phyloP scores from a whole-genome alignment of 2,888 invertebrate species.

The Hirudinaria manillensis region DNA sequence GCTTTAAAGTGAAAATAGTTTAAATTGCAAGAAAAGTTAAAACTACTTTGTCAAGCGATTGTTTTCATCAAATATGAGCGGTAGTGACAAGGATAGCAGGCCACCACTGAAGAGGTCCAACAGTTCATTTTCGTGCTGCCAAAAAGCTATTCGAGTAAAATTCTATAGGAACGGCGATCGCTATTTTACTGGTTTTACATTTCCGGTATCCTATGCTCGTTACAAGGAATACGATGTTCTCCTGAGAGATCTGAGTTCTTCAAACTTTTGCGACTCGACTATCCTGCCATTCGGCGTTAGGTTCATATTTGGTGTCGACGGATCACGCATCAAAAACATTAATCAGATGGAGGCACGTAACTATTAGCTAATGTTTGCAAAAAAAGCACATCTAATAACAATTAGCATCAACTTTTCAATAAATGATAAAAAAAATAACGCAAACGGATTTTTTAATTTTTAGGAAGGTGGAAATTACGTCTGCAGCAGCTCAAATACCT shows the following conservation, averaged over 20 bases:
- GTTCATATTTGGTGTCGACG: slow-evolving; percentile 81
- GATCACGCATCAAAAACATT: slow-evolving; percentile 59
- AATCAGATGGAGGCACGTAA: slow-evolving; percentile 23
- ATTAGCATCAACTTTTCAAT: neutral
- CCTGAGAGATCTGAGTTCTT: slow-evolving; percentile 26
- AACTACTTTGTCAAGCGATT: neutral
- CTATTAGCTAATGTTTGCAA: neutral
- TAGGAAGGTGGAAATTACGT: slow-evolving; percentile 70
- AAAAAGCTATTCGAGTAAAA: slow-evolving; percentile 26
- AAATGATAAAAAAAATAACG: neutral
- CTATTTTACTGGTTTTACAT: slow-evolving; percentile 66
- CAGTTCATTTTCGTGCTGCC: slow-evolving; percentile 21
- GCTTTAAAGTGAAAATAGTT: too few species aligned
- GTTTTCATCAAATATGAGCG: neutral
- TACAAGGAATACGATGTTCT: slow-evolving; percentile 26
- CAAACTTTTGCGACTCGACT: slow-evolving; percentile 70
- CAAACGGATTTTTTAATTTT: neutral
- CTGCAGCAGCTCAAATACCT: slow-evolving; percentile 62
- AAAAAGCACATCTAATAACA: neutral
- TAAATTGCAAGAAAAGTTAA: neutral
- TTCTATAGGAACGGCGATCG: slow-evolving; percentile 91
- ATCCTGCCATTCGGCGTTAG: slow-evolving; percentile 88
- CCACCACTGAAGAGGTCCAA: slow-evolving; percentile 12
- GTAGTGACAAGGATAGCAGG: neutral
- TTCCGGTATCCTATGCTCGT: slow-evolving; percentile 18